phyloP scores from a whole-genome alignment of 2,888 invertebrate genomes.

The Omphaloscelis lunosa region DNA sequence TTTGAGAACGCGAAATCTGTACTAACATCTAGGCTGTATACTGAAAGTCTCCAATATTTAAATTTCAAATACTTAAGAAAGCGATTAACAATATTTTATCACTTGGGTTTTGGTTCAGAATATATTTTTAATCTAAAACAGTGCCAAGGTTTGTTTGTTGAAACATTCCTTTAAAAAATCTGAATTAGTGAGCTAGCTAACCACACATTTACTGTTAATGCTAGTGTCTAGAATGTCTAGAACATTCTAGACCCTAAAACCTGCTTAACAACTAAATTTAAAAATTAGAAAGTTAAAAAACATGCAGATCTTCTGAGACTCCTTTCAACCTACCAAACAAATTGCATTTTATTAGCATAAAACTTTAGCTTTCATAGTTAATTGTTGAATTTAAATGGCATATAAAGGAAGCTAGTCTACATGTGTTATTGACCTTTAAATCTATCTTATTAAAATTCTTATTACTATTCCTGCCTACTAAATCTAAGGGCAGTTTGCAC shows the following conservation, averaged over 20 bases:
- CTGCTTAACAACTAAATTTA: constrained; percentile 83
- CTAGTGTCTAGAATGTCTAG: constrained; percentile 73
- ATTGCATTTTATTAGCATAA: constrained; percentile 89
- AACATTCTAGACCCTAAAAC: constrained; percentile 87
- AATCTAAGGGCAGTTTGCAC: constrained; percentile 42
- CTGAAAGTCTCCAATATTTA: neutral
- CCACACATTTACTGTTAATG: constrained; percentile 70
- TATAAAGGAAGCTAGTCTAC: constrained; percentile 76
- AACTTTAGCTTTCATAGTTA: constrained; percentile 86
- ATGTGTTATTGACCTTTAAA: constrained; percentile 79
- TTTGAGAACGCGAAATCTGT: neutral
- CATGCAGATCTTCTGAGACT: constrained; percentile 85
- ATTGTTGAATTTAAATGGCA: constrained; percentile 83
- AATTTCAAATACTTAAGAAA: constrained; percentile 6
- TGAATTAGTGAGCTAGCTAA: constrained; percentile 34
- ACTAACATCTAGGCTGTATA: neutral
- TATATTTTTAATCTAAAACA: constrained; percentile 53
- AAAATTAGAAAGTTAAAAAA: constrained; percentile 88
- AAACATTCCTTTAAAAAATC: constrained; percentile 45
- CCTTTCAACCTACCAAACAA: constrained; percentile 88
- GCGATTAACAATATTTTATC: constrained; percentile 42
- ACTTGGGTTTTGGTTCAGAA: constrained; percentile 27
- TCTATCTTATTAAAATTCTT: constrained; percentile 65
- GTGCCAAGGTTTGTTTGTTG: constrained; percentile 56
- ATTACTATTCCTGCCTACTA: constrained; percentile 12